These are phyloP conservation scores for Allophyes oxyacanthae DNA, from an alignment of 2,888 invertebrate genomes.

Conservation along the genomic window DNA sequence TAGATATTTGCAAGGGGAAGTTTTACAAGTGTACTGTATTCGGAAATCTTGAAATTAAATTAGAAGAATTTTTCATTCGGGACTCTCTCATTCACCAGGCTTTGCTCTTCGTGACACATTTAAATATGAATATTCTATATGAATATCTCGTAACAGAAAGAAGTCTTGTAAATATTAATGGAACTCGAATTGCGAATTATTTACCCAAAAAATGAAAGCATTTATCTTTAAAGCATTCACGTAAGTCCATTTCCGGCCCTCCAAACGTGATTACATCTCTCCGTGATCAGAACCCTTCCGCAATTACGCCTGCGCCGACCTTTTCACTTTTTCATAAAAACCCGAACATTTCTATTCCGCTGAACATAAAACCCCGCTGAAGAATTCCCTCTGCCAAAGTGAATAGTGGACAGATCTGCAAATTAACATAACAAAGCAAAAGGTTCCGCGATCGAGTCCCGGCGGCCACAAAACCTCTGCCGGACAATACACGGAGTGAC, in stretches of 20 bases:
- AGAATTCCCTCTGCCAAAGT: constrained; percentile 23
- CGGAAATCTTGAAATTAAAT: constrained; percentile 42
- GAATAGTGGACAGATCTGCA: constrained; percentile 48
- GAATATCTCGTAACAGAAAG: no score
- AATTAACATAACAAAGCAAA: constrained; percentile 55
- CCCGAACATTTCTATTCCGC: constrained; percentile 29
- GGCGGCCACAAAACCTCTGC: constrained; percentile 28
- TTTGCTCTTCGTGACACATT: no score
- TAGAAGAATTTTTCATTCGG: constrained; percentile 21
- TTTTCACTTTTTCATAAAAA: constrained; percentile 36
- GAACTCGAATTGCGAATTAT: constrained; percentile 6
- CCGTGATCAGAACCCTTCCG: constrained; percentile 47
- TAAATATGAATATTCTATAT: no score
- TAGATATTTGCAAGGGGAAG: constrained; percentile 37
- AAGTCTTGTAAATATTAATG: neutral
- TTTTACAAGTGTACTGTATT: constrained; percentile 43
- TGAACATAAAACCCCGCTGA: constrained; percentile 36
- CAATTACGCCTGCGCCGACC: constrained; percentile 42
- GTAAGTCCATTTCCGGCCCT: constrained; percentile 21
- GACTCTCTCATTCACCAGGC: neutral
- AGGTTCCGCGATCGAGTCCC: constrained; percentile 28
- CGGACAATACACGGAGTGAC: constrained; percentile 43
- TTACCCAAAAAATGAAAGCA: constrained; percentile 18
- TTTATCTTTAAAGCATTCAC: constrained; percentile 14
- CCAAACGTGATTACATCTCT: constrained; percentile 40